Evolutionary conservation across 2,888 invertebrate species (phyloP), one percentile per base, ranked within the genome.

Genomic region (Colletes collaris): DNA sequence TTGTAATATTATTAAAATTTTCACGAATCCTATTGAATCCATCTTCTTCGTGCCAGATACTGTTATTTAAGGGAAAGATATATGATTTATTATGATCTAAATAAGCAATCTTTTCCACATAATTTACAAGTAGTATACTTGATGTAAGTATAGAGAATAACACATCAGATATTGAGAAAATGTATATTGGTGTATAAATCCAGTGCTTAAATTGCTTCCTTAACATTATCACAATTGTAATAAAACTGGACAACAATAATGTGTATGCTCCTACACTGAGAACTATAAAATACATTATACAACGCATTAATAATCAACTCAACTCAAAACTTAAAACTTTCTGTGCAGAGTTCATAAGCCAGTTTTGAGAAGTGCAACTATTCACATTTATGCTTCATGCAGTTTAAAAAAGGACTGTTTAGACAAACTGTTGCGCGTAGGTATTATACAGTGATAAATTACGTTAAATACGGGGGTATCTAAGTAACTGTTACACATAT

Each of bases 81-180:
- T 74, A 73, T 11, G 71, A 52, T 27, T 58, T 63, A 13, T 27
- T 46, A 19, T 63, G 13, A 52, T 69, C 53, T 8, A 55, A 44
- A 35, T 13, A 68, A 62, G 56, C 10, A 37, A 27, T 73, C 19
- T 76, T 49, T 16, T 65, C 64, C 27, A 78, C 59, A 37, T 79
- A 75, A 63, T 78, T 79, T 37, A 66, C 55, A 11, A 87, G 60
- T 16, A 87, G 16, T 63, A 80, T 40, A 46, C 78, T 50, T 65
- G 84, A 84, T 53, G 70, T 87, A 11, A 87, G 35, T 11, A 80
- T 53, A 35, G 88, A 86, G 70, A 87, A 90, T 8, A 91, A 64
- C 55, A 88, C 81, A 60, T 92, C 91, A n/a, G 91, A 92, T 27
- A 84, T 83, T 52, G 88, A 82, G 11, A 92, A 77, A 35, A 87